A percentile compares a stretch with the other conserved stretches of the same genome.
Conservation (phyloP, 2,888 invertebrate genomes). For the Eilema depressum region DNA sequence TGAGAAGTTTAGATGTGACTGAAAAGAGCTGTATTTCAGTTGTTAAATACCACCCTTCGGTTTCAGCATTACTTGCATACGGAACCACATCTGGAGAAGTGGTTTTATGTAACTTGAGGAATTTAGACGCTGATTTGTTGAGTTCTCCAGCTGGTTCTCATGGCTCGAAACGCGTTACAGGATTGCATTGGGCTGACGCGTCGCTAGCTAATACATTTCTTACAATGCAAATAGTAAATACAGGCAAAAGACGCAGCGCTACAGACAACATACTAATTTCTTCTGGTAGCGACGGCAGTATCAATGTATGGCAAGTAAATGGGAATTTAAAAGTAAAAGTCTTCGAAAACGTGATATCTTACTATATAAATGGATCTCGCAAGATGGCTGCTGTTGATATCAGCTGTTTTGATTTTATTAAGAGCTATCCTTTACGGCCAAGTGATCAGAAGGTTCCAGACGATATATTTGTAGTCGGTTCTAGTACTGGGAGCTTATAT, state of each 20-base stretch:
- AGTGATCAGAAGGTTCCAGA: conserved; percentile 64
- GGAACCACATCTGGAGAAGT: conserved; percentile 76
- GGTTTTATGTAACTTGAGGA: conserved; percentile 68
- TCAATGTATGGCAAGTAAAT: conserved; percentile 78
- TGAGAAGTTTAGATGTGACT: conserved; percentile 65
- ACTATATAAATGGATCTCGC: conserved; percentile 63
- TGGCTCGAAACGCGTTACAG: conserved; percentile 66
- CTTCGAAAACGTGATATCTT: conserved; percentile 70
- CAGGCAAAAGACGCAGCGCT: conserved; percentile 70
- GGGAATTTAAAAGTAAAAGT: conserved; percentile 54
- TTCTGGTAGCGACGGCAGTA: conserved; percentile 65
- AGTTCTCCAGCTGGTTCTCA: conserved; percentile 71
- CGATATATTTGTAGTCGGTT: conserved; percentile 75
- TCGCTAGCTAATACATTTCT: conserved; percentile 65
- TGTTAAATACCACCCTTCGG: conserved; percentile 70
- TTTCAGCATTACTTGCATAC: conserved; percentile 72
- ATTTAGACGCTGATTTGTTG: conserved; percentile 60
- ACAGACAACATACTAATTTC: conserved; percentile 71
- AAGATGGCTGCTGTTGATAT: conserved; percentile 66
- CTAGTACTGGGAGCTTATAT: conserved; percentile 66
- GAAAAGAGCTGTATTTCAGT: conserved; percentile 76
- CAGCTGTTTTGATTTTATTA: conserved; percentile 77
- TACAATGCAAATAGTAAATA: conserved; percentile 67
- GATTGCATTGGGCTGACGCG: conserved; percentile 72
- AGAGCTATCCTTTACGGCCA: conserved; percentile 63